A percentile compares a stretch with the other conserved stretches of the same genome.
Conservation (phyloP, 2,888 invertebrate genomes). For the Ophion ventricosus region DNA sequence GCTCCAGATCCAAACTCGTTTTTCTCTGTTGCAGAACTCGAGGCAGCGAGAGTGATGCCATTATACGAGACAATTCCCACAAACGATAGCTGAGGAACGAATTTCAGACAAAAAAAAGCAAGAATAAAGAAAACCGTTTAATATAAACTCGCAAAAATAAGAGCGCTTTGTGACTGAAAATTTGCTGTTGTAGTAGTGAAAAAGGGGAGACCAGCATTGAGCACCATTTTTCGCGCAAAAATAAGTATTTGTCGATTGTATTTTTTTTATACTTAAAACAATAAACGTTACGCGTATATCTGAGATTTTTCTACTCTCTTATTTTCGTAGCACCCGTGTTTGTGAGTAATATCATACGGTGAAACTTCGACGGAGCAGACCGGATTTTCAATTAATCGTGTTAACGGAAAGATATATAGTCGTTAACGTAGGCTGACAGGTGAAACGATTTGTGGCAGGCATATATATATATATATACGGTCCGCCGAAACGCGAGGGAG, state of each 20-base stretch:
- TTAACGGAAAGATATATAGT: conserved; percentile 40
- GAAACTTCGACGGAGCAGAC: conserved; percentile 38
- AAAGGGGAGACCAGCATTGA: not conserved
- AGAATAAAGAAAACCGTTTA: not conserved
- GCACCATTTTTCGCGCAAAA: not conserved
- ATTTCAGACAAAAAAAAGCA: not conserved
- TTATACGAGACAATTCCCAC: conserved; percentile 74
- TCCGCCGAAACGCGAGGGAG: conserved; percentile 24
- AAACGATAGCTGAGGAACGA: conserved; percentile 5
- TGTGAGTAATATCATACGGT: not conserved
- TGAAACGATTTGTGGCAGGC: conserved; percentile 51
- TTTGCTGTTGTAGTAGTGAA: not conserved
- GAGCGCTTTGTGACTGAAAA: not conserved
- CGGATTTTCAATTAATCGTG: conserved; percentile 54
- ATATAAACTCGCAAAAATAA: not conserved
- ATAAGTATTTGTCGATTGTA: not conserved
- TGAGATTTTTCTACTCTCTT: not conserved
- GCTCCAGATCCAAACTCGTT: conserved; percentile 90
- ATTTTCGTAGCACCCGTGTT: not conserved
- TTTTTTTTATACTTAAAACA: not conserved
- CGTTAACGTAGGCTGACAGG: conserved; percentile 49
- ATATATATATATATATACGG: conserved; percentile 26
- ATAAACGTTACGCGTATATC: too few relatives aligned
- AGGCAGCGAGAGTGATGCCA: conserved; percentile 90
- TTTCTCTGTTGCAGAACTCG: conserved; percentile 90